These are phyloP conservation scores for Aptenodytes forsteri DNA, from an alignment of 2,113 vertebrate genomes.

Conservation along the genomic window DNA sequence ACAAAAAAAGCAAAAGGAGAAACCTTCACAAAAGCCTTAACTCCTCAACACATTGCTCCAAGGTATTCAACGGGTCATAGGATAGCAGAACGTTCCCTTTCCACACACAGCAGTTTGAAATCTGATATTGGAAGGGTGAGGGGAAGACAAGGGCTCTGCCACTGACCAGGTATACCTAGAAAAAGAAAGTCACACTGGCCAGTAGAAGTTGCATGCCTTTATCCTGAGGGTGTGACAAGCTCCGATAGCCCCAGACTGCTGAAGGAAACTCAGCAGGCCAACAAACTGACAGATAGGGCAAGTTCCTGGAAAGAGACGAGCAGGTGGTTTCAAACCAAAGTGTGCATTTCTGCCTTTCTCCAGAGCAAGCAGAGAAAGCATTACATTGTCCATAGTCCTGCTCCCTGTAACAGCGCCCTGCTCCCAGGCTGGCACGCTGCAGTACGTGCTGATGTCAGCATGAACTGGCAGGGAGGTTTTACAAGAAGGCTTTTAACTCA, in stretches of 20 bases:
- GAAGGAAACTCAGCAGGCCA: neutral
- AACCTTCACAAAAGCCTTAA: neutral
- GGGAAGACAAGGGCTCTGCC: neutral
- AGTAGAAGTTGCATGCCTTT: neutral
- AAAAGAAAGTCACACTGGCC: neutral
- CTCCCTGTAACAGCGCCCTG: neutral
- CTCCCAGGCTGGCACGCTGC: neutral
- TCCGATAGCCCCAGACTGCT: neutral
- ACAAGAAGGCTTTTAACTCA: neutral
- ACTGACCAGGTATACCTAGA: neutral
- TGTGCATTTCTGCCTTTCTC: neutral
- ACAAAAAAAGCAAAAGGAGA: neutral
- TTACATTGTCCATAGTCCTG: neutral
- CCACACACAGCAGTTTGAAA: neutral
- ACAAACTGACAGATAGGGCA: neutral
- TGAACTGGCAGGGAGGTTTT: neutral
- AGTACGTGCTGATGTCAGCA: neutral
- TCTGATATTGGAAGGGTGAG: rapidly evolving
- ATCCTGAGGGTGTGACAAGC: neutral
- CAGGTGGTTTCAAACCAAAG: neutral
- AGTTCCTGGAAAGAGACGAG: neutral
- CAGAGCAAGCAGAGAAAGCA: neutral
- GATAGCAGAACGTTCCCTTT: neutral
- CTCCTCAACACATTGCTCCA: neutral
- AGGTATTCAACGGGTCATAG: neutral